These are phyloP conservation scores for Rhyacophila brunnea DNA, from an alignment of 1,140 invertebrate genomes.

Conservation along the genomic window DNA sequence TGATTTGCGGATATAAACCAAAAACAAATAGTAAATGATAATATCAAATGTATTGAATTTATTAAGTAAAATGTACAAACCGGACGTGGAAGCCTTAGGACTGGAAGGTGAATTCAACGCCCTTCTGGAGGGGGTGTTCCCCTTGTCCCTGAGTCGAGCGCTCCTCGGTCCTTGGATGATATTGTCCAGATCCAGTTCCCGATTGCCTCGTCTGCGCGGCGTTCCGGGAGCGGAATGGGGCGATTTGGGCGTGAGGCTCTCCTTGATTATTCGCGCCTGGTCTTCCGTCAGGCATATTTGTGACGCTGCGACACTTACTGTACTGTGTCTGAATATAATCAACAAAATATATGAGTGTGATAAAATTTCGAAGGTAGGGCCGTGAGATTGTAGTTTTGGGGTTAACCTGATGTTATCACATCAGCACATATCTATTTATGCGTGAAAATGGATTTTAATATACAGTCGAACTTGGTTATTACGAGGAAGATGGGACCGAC, in stretches of 20 bases:
- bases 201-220: conserved; percentile 43
- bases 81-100: conserved; percentile 47
- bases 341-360: too few species aligned
- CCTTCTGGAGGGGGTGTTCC: conserved; percentile 40
- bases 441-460: too few species aligned
- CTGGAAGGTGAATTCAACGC: conserved; percentile 47
- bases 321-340: conserved; percentile 44
- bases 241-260: conserved; percentile 38
- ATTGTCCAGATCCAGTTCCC: conserved; percentile 51
- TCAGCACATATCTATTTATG: too few species aligned
- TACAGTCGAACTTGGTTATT: too few species aligned
- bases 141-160: conserved; percentile 44
- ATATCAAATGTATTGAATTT: too few species aligned
- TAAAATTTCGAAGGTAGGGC: too few species aligned
- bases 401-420: too few species aligned
- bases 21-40: too few species aligned
- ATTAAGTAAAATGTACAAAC: too few species aligned
- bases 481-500: too few species aligned
- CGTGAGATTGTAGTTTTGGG: too few species aligned
- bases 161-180: conserved; percentile 43
- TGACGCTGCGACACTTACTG: conserved; percentile 48
- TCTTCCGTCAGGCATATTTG: conserved; percentile 53
- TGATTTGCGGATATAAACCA: too few species aligned
- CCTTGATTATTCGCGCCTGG: conserved; percentile 48
- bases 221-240: conserved; percentile 42